These are phyloP conservation scores for Syrmaticus mikado DNA, from an alignment of 2,113 vertebrate genomes.

Conservation along the genomic window DNA sequence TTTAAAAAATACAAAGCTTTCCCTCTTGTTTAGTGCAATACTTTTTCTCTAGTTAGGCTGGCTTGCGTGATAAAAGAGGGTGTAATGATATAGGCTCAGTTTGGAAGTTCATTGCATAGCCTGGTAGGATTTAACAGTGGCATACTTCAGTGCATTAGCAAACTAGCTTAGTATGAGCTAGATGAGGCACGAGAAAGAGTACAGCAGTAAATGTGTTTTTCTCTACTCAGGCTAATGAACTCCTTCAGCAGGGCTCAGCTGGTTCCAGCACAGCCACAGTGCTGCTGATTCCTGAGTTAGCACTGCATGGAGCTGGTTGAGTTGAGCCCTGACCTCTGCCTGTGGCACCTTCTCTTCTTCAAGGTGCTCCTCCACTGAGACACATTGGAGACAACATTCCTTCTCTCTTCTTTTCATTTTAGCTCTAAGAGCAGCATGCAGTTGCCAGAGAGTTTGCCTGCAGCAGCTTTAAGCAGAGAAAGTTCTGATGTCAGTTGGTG, in stretches of 20 bases:
- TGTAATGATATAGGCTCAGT: fast-evolving
- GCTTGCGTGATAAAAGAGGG: not conserved
- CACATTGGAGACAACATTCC: not conserved
- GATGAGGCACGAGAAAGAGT: not conserved
- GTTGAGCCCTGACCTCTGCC: fast-evolving
- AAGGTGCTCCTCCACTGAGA: fast-evolving
- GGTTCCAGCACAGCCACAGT: not conserved
- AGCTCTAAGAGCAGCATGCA: not conserved
- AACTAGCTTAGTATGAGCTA: not conserved
- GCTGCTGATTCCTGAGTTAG: not conserved
- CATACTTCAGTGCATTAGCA: not conserved
- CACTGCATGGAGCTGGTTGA: not conserved
- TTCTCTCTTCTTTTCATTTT: not conserved
- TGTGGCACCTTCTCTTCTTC: not conserved
- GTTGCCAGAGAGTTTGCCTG: not conserved
- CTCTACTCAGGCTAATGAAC: not conserved
- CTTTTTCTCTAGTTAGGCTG: not conserved
- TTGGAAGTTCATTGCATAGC: not conserved
- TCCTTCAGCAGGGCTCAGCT: not conserved
- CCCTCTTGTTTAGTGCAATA: not conserved
- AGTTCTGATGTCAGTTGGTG: not conserved
- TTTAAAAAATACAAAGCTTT: not conserved
- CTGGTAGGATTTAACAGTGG: not conserved
- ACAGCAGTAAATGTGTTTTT: not conserved
- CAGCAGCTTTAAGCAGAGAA: not conserved